Conservation (phyloP, 2,113 vertebrate genomes). For the Esox niger region DNA sequence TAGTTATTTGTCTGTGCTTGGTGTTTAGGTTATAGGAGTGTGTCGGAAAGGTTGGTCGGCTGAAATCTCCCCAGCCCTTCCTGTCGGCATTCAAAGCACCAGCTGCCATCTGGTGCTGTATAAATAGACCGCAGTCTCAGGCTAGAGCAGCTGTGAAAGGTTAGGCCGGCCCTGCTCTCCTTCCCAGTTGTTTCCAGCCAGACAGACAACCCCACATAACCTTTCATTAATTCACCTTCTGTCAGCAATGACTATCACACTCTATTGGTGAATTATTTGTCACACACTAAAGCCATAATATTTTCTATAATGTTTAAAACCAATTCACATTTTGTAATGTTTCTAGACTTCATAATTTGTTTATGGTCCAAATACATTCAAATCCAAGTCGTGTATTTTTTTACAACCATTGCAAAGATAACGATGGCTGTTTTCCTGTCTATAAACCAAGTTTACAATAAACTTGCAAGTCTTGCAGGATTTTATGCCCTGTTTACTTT, state of each 20-base stretch:
- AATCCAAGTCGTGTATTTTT: background rate
- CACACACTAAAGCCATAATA: background rate
- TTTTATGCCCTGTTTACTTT: constrained; percentile 11
- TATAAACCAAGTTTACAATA: background rate
- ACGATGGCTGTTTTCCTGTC: background rate
- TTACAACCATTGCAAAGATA: background rate
- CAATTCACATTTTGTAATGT: no score
- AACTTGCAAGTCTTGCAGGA: background rate
- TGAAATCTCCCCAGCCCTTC: constrained; percentile 74
- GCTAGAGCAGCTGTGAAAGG: constrained; percentile 62
- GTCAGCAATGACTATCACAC: background rate
- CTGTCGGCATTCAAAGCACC: constrained; percentile 68
- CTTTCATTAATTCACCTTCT: background rate
- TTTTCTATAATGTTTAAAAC: no score
- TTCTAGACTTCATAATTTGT: background rate
- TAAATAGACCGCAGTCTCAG: constrained; percentile 67
- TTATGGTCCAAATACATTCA: no score
- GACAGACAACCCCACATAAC: constrained; percentile 13
- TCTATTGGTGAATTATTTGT: background rate
- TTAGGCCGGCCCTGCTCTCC: constrained; percentile 50
- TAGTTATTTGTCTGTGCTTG: constrained; percentile 34
- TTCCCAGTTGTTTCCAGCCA: constrained; percentile 41
- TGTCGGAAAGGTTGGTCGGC: constrained; percentile 55
- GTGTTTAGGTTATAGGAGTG: constrained; percentile 31
- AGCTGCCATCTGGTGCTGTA: constrained; percentile 74